phyloP scores from a whole-genome alignment of 1,140 invertebrate genomes.

The Archivesica marissinica region DNA sequence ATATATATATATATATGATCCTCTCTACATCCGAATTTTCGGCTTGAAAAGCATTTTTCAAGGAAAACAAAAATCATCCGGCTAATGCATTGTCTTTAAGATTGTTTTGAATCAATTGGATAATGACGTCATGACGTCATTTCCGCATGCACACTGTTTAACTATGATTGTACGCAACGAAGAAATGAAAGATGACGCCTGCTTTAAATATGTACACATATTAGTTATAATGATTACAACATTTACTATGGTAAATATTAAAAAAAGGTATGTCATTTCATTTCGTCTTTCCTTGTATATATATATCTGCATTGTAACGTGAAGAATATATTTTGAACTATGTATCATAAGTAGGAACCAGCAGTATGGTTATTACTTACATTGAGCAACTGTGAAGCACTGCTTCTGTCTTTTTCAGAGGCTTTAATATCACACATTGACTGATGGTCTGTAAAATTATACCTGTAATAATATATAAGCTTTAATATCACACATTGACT shows the following conservation, averaged over 20 bases:
- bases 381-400: constrained; percentile 65
- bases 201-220: not conserved
- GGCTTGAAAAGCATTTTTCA: too few relatives aligned
- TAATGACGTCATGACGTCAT: too few relatives aligned
- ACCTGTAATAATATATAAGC: constrained; percentile 37
- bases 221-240: not conserved
- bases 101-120: too few relatives aligned
- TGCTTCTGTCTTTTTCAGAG: constrained; percentile 44
- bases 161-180: too few relatives aligned
- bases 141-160: too few relatives aligned
- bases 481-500: too few relatives aligned
- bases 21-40: too few relatives aligned
- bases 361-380: constrained; percentile 49
- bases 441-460: constrained; percentile 69
- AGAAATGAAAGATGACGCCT: not conserved
- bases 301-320: not conserved
- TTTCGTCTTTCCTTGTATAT: not conserved
- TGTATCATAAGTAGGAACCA: not conserved
- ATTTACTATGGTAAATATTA: not conserved
- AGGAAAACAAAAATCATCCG: too few relatives aligned
- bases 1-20: too few relatives aligned
- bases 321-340: not conserved
- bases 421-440: constrained; percentile 60
- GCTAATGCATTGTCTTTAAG: too few relatives aligned
- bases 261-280: not conserved